A percentile compares a stretch with the other conserved stretches of the same genome.
phyloP scores from a whole-genome alignment of 2,888 invertebrate genomes.

The Myopa tessellatipennis region DNA sequence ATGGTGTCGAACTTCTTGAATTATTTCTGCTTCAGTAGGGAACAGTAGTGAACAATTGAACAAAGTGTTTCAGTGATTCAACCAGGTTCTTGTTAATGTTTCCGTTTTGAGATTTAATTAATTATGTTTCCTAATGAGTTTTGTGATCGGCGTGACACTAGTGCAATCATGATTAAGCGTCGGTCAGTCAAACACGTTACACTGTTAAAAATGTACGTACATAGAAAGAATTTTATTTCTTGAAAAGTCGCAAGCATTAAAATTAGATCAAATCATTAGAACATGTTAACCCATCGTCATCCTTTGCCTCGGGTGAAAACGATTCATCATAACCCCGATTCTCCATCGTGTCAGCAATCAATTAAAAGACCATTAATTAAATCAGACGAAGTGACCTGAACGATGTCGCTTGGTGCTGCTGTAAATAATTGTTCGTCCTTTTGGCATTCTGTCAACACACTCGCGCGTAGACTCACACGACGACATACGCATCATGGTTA shows the following conservation, averaged over 20 bases:
- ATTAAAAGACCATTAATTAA: conserved; percentile 5
- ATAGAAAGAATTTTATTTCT: too few relatives aligned
- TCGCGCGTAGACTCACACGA: neutral
- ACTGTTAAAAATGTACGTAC: too few relatives aligned
- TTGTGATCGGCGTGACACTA: too few relatives aligned
- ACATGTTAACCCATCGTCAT: too few relatives aligned
- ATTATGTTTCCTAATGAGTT: too few relatives aligned
- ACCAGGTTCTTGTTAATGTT: too few relatives aligned
- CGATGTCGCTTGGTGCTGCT: neutral
- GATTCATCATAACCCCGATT: neutral
- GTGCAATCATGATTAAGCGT: too few relatives aligned
- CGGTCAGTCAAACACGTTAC: too few relatives aligned
- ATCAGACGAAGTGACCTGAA: neutral
- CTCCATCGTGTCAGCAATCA: neutral
- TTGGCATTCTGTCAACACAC: neutral
- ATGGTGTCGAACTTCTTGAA: neutral
- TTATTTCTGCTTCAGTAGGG: neutral
- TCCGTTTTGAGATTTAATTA: too few relatives aligned
- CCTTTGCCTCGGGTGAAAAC: too few relatives aligned
- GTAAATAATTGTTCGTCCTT: neutral
- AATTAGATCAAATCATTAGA: too few relatives aligned
- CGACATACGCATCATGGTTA: neutral
- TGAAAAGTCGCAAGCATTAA: too few relatives aligned
- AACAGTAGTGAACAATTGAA: neutral
- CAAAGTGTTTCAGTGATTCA: neutral